A percentile compares a stretch with the other conserved stretches of the same genome.
Conservation (phyloP, 2,113 vertebrate species). For the Pterocles gutturalis region DNA sequence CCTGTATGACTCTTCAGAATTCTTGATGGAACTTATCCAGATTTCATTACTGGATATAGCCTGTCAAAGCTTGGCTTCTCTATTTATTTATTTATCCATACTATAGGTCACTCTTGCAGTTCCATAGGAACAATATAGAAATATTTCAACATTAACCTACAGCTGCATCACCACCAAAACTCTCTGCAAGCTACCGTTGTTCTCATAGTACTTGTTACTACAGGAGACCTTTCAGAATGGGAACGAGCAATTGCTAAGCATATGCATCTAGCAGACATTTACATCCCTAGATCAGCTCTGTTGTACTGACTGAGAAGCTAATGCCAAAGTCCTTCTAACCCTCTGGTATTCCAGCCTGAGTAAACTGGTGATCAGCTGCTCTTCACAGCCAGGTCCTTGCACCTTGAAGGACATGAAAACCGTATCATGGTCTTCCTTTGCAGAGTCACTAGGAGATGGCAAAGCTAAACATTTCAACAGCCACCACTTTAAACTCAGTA, state of each 20-base stretch:
- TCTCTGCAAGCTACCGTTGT: not conserved
- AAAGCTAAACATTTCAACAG: not conserved
- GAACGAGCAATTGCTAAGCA: not conserved
- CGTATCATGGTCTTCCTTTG: not conserved
- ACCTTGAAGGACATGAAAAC: not conserved
- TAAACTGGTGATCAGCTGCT: not conserved
- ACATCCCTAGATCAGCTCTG: not conserved
- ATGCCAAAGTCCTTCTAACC: not conserved
- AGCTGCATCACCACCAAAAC: not conserved
- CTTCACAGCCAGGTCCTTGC: not conserved
- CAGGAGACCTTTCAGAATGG: not conserved
- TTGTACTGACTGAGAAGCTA: not conserved
- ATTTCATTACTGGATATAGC: not conserved
- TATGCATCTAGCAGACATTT: not conserved
- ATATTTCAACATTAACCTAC: not conserved
- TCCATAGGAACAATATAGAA: not conserved
- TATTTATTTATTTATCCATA: not conserved
- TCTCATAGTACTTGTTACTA: not conserved
- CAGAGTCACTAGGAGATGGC: not conserved
- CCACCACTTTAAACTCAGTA: not conserved
- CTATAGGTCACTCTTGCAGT: not conserved
- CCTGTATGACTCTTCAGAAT: not conserved
- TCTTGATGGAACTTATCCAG: not conserved
- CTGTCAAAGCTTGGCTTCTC: not conserved
- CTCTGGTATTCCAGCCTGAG: not conserved